Percentiles rank a stretch among this genome's conserved stretches.
phyloP scores from a whole-genome alignment of 2,888 invertebrate species.

The Scaptomyza cyrtandrae region DNA sequence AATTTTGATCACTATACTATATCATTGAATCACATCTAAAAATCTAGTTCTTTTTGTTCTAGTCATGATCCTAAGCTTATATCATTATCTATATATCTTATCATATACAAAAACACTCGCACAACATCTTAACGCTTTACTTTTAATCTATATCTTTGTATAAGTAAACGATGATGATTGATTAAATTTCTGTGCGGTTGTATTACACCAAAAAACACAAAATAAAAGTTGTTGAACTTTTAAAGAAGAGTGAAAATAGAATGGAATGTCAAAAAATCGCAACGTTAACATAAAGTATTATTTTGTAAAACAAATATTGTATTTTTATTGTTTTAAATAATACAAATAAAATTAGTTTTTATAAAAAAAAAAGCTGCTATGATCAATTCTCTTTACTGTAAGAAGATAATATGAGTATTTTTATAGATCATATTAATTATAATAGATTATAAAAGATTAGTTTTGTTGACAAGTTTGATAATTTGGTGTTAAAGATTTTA shows the following conservation, averaged over 20 bases:
- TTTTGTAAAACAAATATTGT: conserved; percentile 72
- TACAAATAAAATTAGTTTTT: conserved; percentile 70
- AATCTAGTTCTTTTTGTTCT: conserved; percentile 42
- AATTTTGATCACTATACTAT: conserved; percentile 26
- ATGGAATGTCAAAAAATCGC: conserved; percentile 1
- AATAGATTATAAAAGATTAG: too few relatives aligned
- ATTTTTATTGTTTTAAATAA: conserved; percentile 64
- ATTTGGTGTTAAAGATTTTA: conserved; percentile 40
- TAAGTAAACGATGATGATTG: conserved; percentile 19
- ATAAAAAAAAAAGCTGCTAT: conserved; percentile 41
- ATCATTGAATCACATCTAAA: conserved; percentile 15
- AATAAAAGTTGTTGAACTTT: conserved; percentile 42
- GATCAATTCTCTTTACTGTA: too few relatives aligned
- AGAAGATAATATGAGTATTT: too few relatives aligned
- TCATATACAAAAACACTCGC: conserved; percentile 33
- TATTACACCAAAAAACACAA: conserved; percentile 17
- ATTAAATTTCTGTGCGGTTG: conserved; percentile 38
- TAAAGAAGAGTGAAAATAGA: conserved; percentile 34
- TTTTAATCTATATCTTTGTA: conserved; percentile 6
- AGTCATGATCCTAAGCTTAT: conserved; percentile 42
- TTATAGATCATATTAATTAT: too few relatives aligned
- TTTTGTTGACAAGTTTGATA: too few relatives aligned
- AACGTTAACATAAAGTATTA: conserved; percentile 63
- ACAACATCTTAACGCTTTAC: conserved; percentile 26
- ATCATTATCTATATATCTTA: conserved; percentile 23